phyloP scores from a whole-genome alignment of 1,140 invertebrate genomes.

The Lineus longissimus region DNA sequence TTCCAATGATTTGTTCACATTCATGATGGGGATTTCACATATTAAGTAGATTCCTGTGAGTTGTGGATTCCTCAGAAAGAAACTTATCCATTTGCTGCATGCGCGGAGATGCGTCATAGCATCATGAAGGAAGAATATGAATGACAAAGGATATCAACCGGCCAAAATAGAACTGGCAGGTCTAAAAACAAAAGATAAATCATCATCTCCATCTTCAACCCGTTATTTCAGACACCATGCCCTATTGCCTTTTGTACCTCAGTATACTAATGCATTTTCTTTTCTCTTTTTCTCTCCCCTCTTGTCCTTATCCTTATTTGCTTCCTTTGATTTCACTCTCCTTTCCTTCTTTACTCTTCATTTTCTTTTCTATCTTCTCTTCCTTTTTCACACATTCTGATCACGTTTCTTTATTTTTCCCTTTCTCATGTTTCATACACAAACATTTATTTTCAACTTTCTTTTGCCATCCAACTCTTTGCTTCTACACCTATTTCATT shows the following conservation, averaged over 20 bases:
- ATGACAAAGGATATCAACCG: too few relatives aligned
- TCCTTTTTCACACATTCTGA: background rate
- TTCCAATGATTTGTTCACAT: too few relatives aligned
- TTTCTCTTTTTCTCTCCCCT: constrained; percentile 6
- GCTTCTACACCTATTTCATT: background rate
- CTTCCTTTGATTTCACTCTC: background rate
- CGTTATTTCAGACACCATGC: background rate
- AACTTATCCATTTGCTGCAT: too few relatives aligned
- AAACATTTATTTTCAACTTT: background rate
- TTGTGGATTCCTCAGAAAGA: too few relatives aligned
- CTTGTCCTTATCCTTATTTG: background rate
- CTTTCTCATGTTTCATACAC: background rate
- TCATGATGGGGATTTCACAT: too few relatives aligned
- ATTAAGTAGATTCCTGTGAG: too few relatives aligned
- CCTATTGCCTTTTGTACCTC: background rate
- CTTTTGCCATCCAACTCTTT: background rate
- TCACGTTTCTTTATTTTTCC: background rate
- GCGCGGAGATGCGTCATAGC: too few relatives aligned
- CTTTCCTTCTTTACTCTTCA: background rate
- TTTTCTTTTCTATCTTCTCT: background rate
- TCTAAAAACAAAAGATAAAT: too few relatives aligned
- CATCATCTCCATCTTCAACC: background rate
- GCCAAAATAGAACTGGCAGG: too few relatives aligned
- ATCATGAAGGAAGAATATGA: too few relatives aligned
- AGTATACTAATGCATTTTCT: constrained; percentile 2